These are phyloP conservation scores for Drosophila jambulina DNA, from an alignment of 1,140 invertebrate species.

Conservation along the genomic window DNA sequence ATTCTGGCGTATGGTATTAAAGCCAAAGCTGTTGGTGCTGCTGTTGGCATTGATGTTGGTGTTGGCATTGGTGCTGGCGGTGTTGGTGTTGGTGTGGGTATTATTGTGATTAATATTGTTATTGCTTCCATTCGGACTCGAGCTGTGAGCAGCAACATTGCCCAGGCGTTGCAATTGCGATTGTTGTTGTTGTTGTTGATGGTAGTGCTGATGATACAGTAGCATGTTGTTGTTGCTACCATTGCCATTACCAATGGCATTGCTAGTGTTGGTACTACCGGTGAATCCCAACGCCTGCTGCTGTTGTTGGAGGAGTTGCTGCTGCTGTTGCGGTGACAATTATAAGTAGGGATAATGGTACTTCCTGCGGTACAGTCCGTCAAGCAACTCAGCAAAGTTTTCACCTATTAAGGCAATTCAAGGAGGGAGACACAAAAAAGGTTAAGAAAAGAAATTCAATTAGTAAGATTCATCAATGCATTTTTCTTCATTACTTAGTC, in stretches of 20 bases:
- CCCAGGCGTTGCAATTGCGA: constrained; percentile 42
- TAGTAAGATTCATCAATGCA: constrained; percentile 36
- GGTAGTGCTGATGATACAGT: constrained; percentile 48
- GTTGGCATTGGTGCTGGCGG: constrained; percentile 18
- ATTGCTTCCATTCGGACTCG: constrained; percentile 44
- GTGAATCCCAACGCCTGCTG: constrained; percentile 68
- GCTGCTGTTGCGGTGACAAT: constrained; percentile 80
- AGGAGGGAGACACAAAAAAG: constrained; percentile 8
- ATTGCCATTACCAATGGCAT: constrained; percentile 42
- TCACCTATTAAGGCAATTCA: constrained; percentile 55
- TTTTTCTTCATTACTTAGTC: constrained; percentile 7
- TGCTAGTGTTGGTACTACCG: constrained; percentile 27
- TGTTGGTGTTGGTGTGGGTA: constrained; percentile 28
- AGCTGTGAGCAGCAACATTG: constrained; percentile 48
- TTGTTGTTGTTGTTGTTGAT: constrained; percentile 22
- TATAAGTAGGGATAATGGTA: constrained; percentile 85
- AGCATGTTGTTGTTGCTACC: constrained; percentile 47
- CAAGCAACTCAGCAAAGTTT: constrained; percentile 81
- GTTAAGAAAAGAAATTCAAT: constrained; percentile 39
- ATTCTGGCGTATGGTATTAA: constrained; percentile 42
- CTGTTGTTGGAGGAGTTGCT: constrained; percentile 74
- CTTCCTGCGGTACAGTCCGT: constrained; percentile 83
- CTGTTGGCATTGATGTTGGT: constrained; percentile 23
- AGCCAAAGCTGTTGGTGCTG: constrained; percentile 32
- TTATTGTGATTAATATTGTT: constrained; percentile 36